These are phyloP conservation scores for Crotalus horridus DNA, from an alignment of 2,113 vertebrate genomes.

Conservation along the genomic window DNA sequence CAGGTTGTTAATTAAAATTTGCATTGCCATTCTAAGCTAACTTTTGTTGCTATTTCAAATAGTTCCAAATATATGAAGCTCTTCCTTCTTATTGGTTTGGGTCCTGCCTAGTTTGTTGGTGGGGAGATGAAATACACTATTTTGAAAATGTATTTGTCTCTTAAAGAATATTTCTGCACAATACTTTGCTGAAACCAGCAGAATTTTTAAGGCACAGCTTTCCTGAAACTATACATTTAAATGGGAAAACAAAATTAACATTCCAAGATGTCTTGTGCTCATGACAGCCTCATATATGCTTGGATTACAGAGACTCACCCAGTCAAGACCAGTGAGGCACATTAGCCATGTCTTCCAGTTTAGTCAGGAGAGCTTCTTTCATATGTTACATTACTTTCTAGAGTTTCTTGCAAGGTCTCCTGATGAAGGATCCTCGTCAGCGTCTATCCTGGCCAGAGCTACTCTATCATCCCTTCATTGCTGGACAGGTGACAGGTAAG, in stretches of 20 bases:
- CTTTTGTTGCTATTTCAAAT: background rate
- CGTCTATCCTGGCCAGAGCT: conserved; percentile 91
- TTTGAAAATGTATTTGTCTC: background rate
- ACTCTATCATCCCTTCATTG: conserved; percentile 89
- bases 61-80: background rate
- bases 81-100: background rate
- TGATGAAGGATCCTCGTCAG: conserved; percentile 87
- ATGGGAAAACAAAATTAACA: background rate
- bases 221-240: background rate
- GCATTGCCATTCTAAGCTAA: background rate
- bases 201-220: background rate
- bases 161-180: background rate
- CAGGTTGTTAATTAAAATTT: background rate
- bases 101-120: background rate
- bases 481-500: conserved; percentile 83
- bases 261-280: background rate
- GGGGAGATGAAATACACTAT: background rate
- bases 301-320: background rate
- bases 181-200: background rate
- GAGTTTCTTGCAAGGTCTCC: conserved; percentile 91
- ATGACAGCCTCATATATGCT: background rate
- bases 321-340: background rate
- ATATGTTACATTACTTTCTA: conserved; percentile 49
- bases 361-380: background rate
- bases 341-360: background rate